Conservation (phyloP, 2,113 vertebrate genomes). For the Notarius quadriscutis region DNA sequence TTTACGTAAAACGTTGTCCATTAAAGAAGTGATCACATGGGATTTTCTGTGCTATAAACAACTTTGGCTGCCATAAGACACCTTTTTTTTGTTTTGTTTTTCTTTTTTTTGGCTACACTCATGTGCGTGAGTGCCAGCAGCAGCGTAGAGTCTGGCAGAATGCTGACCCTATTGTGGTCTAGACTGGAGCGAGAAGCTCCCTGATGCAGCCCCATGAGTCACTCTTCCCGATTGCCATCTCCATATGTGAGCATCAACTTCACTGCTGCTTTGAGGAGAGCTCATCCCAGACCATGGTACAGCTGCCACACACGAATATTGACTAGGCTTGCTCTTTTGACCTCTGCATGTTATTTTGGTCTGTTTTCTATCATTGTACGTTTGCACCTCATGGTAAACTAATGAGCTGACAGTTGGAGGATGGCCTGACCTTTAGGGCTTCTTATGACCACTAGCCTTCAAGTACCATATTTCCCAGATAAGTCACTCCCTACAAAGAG, state of each 20-base stretch:
- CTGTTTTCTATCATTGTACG: conserved; percentile 35
- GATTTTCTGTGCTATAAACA: conserved; percentile 11
- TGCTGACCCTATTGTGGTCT: conserved; percentile 39
- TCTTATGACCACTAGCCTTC: not conserved
- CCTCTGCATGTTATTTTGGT: conserved; percentile 11
- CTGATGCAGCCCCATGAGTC: conserved; percentile 51
- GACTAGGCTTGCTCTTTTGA: conserved; percentile 5
- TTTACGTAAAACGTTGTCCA: conserved; percentile 15
- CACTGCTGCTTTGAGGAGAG: conserved; percentile 20
- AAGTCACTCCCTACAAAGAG: not conserved
- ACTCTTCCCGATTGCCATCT: conserved; percentile 49
- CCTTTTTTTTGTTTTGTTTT: not conserved
- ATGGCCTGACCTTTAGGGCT: conserved; percentile 13
- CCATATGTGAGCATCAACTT: conserved; percentile 44
- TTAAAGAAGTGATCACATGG: conserved; percentile 14
- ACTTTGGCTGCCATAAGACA: conserved; percentile 24
- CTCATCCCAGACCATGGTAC: not conserved
- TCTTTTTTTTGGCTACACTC: not conserved
- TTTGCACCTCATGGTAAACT: conserved; percentile 25
- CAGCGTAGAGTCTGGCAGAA: conserved; percentile 42
- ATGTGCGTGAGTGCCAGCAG: conserved; percentile 11
- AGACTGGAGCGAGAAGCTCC: conserved; percentile 42
- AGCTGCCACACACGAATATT: conserved; percentile 2
- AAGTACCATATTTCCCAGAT: not conserved
- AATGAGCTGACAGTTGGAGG: conserved; percentile 4